A percentile compares a stretch with the other conserved stretches of the same genome.
These are phyloP conservation scores for roundworm (Caenorhabditis elegans) DNA, from an alignment of 1,140 invertebrate species.

Conservation along the genomic window WBcel235 BX284602.5:4892501-4893000, in stretches of 20 bases:
- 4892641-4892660: constrained; percentile 46
- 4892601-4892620: constrained; percentile 50
- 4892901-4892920: too few relatives aligned
- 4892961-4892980: too few relatives aligned
- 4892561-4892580: constrained; percentile 45
- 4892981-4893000: background rate
- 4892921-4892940: too few relatives aligned
- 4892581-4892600: constrained; percentile 45
- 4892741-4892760: background rate
- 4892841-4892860: too few relatives aligned
- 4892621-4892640: constrained; percentile 51
- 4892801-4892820: too few relatives aligned
- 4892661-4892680: constrained; percentile 48
- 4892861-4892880: too few relatives aligned
- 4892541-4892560: constrained; percentile 50
- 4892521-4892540: constrained; percentile 43
- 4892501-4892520: constrained; percentile 46
- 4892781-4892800: background rate
- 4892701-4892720: background rate
- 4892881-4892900: too few relatives aligned
- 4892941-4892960: too few relatives aligned
- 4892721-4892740: background rate
- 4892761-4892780: background rate
- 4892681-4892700: constrained; percentile 44
- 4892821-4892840: too few relatives aligned